These are phyloP conservation scores for Epirrhoe alternata DNA, from an alignment of 2,888 invertebrate species.

Conservation along the genomic window DNA sequence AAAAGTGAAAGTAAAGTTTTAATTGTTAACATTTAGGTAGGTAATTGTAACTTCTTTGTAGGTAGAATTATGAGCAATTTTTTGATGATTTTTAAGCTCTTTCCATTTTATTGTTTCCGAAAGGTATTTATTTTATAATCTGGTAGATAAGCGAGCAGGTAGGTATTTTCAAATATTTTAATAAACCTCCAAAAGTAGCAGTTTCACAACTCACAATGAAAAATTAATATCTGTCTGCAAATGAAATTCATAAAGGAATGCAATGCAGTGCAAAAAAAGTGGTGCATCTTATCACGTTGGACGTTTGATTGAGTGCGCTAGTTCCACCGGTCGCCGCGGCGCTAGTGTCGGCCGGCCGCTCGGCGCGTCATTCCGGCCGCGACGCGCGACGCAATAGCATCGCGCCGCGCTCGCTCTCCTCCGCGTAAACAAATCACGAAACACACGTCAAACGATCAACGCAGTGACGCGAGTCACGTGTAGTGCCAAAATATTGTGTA, in stretches of 20 bases:
- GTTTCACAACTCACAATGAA: not conserved
- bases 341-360: constrained; percentile 62
- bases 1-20: constrained; percentile 3
- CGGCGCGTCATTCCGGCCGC: constrained; percentile 81
- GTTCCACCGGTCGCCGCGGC: constrained; percentile 57
- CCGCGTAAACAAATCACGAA: constrained; percentile 56
- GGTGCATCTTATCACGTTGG: constrained; percentile 62
- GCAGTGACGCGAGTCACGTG: constrained; percentile 63
- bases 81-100: too few species aligned
- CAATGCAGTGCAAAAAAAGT: constrained; percentile 57
- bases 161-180: not conserved
- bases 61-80: not conserved
- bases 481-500: constrained; percentile 69
- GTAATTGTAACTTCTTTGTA: not conserved
- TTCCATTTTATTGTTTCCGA: too few species aligned
- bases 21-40: not conserved
- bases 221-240: constrained; percentile 6
- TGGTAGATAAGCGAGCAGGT: not conserved
- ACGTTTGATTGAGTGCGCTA: constrained; percentile 71
- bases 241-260: constrained; percentile 44
- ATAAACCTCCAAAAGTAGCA: not conserved
- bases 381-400: constrained; percentile 74
- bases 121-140: not conserved
- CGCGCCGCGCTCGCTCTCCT: constrained; percentile 59
- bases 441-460: constrained; percentile 44